Conservation (phyloP, 2,113 vertebrate genomes). For the Dipodomys stephensi region DNA sequence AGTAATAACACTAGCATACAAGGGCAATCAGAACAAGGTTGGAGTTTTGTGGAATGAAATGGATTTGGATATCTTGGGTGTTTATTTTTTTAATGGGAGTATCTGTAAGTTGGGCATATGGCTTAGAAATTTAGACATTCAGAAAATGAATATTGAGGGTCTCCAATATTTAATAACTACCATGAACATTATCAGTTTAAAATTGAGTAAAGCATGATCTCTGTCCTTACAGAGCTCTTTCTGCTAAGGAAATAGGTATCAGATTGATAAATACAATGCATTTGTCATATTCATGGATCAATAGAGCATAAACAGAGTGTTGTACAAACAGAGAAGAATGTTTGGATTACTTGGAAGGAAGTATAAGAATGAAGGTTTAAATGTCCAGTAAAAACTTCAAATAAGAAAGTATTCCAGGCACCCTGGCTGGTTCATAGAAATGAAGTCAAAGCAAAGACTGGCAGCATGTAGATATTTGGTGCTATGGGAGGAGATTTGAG, state of each 20-base stretch:
- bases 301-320: not conserved
- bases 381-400: not conserved
- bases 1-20: not conserved
- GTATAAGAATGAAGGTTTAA: not conserved
- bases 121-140: not conserved
- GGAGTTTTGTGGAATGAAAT: not conserved
- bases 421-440: not conserved
- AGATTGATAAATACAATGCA: not conserved
- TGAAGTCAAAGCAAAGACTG: not conserved
- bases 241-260: not conserved
- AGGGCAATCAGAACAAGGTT: not conserved
- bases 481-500: not conserved
- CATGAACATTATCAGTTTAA: not conserved
- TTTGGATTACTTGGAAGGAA: not conserved
- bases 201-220: conserved; percentile 28
- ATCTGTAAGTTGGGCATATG: not conserved
- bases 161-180: not conserved
- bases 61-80: not conserved
- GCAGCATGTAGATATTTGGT: not conserved
- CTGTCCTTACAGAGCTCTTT: not conserved
- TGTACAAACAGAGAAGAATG: not conserved
- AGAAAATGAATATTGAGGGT: not conserved
- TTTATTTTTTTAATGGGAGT: not conserved
- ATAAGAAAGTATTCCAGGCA: not conserved
- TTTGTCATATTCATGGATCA: not conserved